phyloP scores from a whole-genome alignment of 2,113 vertebrate species.

The Syngnathoides biaculeatus region DNA sequence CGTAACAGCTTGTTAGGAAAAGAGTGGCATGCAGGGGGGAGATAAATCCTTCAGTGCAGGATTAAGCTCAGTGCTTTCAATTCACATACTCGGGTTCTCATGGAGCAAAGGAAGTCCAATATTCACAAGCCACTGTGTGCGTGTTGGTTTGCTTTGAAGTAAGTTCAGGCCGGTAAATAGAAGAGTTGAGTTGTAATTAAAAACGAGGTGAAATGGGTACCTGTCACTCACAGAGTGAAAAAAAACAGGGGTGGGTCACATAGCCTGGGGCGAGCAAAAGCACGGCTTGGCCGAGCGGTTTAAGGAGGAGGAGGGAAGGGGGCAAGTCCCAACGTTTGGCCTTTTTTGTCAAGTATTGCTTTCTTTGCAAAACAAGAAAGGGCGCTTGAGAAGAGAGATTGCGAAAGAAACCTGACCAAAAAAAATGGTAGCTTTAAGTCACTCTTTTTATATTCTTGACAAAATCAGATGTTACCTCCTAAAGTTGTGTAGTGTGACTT shows the following conservation, averaged over 20 bases:
- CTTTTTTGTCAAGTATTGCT: conserved; percentile 6
- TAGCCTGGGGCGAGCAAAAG: conserved; percentile 4
- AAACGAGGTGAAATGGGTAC: conserved; percentile 51
- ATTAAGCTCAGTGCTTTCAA: conserved; percentile 38
- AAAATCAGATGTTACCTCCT: neutral
- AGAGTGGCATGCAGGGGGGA: conserved; percentile 25
- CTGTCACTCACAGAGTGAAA: conserved; percentile 44
- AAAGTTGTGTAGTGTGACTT: neutral
- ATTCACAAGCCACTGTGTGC: conserved; percentile 25
- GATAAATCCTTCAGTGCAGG: conserved; percentile 25
- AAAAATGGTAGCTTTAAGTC: neutral
- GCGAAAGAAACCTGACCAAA: neutral
- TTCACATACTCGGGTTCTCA: conserved; percentile 36
- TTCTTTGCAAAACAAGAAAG: neutral
- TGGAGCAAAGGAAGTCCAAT: conserved; percentile 26
- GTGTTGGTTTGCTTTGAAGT: conserved; percentile 47
- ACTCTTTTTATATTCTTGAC: neutral
- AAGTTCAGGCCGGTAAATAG: conserved; percentile 48
- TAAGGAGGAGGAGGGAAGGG: conserved; percentile 2
- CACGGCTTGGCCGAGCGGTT: neutral
- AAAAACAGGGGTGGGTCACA: conserved; percentile 23
- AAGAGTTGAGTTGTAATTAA: conserved; percentile 54
- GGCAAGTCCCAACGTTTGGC: conserved; percentile 17
- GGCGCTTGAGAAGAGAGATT: neutral
- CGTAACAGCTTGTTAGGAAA: conserved; percentile 13